Conservation (phyloP, 1,140 invertebrate species). For the Asobara japonica region DNA sequence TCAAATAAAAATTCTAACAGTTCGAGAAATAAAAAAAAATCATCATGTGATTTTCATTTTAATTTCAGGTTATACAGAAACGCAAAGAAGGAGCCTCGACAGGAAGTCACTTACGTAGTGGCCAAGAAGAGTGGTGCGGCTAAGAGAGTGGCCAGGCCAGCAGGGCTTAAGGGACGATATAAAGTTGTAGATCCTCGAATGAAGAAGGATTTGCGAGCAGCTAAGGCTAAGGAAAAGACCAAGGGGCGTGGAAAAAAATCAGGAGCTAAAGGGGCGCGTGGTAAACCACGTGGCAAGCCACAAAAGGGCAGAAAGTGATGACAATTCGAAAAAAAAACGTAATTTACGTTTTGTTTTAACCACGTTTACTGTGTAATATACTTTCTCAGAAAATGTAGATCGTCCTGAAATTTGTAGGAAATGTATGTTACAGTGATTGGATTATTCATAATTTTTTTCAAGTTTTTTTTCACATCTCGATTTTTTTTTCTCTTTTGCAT, state of each 20-base stretch:
- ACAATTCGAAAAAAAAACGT: not conserved
- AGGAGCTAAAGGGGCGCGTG: conserved; percentile 37
- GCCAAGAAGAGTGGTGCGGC: conserved; percentile 88
- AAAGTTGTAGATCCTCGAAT: conserved; percentile 95
- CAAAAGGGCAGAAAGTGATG: conserved; percentile 40
- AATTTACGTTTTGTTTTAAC: not conserved
- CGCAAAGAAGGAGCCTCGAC: conserved; percentile 83
- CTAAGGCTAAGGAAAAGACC: conserved; percentile 73
- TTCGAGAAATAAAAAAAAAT: not conserved
- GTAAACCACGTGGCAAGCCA: conserved; percentile 38
- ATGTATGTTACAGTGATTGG: too few relatives aligned
- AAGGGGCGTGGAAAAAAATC: conserved; percentile 61
- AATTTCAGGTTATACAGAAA: conserved; percentile 89
- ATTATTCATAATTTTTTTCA: too few relatives aligned
- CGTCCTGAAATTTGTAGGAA: too few relatives aligned
- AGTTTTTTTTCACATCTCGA: too few relatives aligned
- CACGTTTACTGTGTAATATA: not conserved
- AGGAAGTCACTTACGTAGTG: conserved; percentile 93
- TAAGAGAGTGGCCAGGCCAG: conserved; percentile 80
- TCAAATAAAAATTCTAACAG: too few relatives aligned
- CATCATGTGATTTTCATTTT: conserved; percentile 18
- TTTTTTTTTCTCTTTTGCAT: too few relatives aligned
- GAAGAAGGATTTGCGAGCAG: conserved; percentile 90
- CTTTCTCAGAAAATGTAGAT: too few relatives aligned
- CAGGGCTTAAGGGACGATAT: conserved; percentile 90